Evolutionary conservation across 2,113 vertebrate species (phyloP).

Genomic region (Microcebus tavaratra): DNA sequence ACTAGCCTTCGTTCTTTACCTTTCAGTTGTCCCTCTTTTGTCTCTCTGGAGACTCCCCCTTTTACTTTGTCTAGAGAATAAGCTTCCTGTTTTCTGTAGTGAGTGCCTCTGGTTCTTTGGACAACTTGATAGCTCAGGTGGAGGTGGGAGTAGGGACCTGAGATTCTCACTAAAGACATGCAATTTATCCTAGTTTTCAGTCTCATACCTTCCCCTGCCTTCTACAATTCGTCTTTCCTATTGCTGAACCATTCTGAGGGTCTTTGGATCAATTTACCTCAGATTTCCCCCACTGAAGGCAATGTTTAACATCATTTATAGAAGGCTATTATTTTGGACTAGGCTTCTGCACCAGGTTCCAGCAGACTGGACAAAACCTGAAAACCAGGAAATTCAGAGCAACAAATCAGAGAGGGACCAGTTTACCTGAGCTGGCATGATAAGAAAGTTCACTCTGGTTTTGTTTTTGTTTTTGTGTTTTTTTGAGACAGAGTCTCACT

Average conservation of each 20-base stretch:
- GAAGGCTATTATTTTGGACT: not conserved
- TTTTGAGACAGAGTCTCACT: too few relatives aligned
- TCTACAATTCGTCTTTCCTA: not conserved
- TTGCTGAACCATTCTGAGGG: not conserved
- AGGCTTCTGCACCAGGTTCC: not conserved
- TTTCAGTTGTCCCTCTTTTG: not conserved
- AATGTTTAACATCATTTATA: not conserved
- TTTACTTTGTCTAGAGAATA: conserved; percentile 36
- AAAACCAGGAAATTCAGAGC: not conserved
- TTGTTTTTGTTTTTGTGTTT: too few relatives aligned
- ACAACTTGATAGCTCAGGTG: not conserved
- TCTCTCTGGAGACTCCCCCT: not conserved
- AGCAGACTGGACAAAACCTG: not conserved
- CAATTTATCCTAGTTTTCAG: not conserved
- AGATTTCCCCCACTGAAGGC: not conserved
- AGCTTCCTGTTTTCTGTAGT: not conserved
- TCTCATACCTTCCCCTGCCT: not conserved
- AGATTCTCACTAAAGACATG: conserved; percentile 8
- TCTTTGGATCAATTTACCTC: not conserved
- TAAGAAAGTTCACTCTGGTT: not conserved
- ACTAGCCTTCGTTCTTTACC: not conserved
- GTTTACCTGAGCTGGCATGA: not conserved
- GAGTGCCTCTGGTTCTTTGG: not conserved
- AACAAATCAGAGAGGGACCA: not conserved
- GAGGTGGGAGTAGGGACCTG: not conserved